A percentile compares a stretch with the other conserved stretches of the same genome.
These are phyloP conservation scores for Atherinosoma microstoma DNA, from an alignment of 2,797 vertebrate genomes.

Conservation along the genomic window DNA sequence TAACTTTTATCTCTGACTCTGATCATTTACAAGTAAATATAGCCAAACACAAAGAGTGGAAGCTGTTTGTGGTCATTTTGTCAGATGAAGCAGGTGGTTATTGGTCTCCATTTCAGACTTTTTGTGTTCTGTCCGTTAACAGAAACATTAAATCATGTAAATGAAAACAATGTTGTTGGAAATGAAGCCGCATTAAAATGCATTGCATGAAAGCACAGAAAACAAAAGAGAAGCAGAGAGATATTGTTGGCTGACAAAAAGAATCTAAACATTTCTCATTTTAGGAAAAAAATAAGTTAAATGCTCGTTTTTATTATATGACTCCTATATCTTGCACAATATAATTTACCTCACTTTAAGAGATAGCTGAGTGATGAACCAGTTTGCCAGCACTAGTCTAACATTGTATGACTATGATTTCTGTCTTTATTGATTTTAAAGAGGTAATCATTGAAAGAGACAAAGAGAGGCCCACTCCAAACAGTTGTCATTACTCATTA, in stretches of 20 bases:
- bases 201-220: too few species aligned
- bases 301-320: neutral
- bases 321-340: neutral
- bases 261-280: neutral
- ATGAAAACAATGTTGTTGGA: too few species aligned
- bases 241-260: constrained; percentile 4
- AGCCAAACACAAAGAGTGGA: too few species aligned
- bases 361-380: neutral
- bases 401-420: neutral
- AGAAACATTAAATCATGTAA: too few species aligned
- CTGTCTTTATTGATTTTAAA: constrained; percentile 14
- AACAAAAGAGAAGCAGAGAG: too few species aligned
- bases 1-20: too few species aligned
- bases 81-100: too few species aligned
- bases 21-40: too few species aligned
- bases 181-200: too few species aligned
- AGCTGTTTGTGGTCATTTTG: too few species aligned
- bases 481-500: neutral
- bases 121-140: too few species aligned
- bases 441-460: constrained; percentile 1
- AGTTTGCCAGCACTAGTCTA: neutral
- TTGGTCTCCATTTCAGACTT: too few species aligned
- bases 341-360: neutral
- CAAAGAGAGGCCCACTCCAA: neutral
- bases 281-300: neutral